Evolutionary conservation across 2,797 vertebrate genomes (phyloP).

Genomic region (Australoheros facetus): DNA sequence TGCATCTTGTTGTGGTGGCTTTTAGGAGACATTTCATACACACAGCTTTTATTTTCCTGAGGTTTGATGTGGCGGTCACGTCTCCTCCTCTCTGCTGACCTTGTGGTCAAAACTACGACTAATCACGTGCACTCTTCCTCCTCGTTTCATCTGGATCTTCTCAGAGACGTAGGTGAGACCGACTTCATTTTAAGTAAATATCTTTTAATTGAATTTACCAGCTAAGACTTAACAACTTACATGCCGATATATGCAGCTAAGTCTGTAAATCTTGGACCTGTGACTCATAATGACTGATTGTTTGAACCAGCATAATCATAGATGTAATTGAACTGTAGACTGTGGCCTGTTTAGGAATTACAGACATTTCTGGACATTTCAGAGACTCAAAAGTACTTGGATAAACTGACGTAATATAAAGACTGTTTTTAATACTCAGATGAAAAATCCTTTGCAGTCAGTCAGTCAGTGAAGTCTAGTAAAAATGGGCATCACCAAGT

Average conservation of each 20-base stretch:
- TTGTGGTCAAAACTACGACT: constrained; percentile 32
- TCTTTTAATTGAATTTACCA: background rate
- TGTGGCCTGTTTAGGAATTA: background rate
- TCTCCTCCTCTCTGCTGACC: constrained; percentile 32
- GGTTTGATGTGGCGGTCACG: background rate
- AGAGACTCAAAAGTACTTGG: background rate
- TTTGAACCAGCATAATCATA: background rate
- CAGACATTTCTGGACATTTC: background rate
- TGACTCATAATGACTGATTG: background rate
- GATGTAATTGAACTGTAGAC: background rate
- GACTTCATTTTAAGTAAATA: background rate
- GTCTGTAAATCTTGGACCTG: too few relatives aligned
- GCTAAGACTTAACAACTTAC: background rate
- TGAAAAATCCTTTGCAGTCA: background rate
- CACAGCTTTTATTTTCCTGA: background rate
- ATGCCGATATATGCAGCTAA: background rate
- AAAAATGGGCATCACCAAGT: background rate
- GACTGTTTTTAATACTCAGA: background rate
- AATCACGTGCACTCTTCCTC: background rate
- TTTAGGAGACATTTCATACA: background rate
- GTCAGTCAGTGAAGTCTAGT: background rate
- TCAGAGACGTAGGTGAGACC: background rate
- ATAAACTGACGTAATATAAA: background rate
- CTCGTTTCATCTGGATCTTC: background rate
- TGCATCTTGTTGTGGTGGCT: background rate